phyloP scores from a whole-genome alignment of 2,888 invertebrate genomes.

The Zygothrica quintamaculata region DNA sequence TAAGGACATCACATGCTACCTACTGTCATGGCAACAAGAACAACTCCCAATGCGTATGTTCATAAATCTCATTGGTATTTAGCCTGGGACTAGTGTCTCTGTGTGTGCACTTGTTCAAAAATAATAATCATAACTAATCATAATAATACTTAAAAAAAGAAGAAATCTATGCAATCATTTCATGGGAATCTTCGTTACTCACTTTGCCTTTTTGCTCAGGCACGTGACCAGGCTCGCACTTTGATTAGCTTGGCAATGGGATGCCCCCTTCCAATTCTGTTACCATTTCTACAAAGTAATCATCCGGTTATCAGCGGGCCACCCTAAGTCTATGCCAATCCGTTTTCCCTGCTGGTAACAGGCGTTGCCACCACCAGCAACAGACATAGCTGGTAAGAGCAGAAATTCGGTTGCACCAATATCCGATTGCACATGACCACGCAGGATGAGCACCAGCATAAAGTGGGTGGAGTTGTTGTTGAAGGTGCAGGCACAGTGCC shows the following conservation, averaged over 20 bases:
- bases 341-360: slow-evolving; percentile 12
- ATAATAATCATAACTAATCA: slow-evolving; percentile 73
- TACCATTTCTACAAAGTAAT: slow-evolving; percentile 17
- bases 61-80: slow-evolving; percentile 69
- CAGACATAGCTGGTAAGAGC: slow-evolving; percentile 26
- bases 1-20: background rate
- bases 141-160: slow-evolving; percentile 62
- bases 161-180: slow-evolving; percentile 63
- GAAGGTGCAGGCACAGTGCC: slow-evolving; percentile 14
- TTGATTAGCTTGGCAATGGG: slow-evolving; percentile 72
- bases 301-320: slow-evolving; percentile 38
- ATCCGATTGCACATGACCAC: slow-evolving; percentile 64
- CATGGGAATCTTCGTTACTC: slow-evolving; percentile 64
- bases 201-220: slow-evolving; percentile 49
- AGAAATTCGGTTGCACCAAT: slow-evolving; percentile 59
- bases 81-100: slow-evolving; percentile 14
- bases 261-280: slow-evolving; percentile 9
- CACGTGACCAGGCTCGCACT: slow-evolving; percentile 80
- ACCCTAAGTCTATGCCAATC: slow-evolving; percentile 25
- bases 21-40: too few relatives aligned
- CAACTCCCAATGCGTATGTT: slow-evolving; percentile 61
- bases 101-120: slow-evolving; percentile 65
- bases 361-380: slow-evolving; percentile 38
- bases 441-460: slow-evolving; percentile 15
- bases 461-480: background rate